phyloP scores from a whole-genome alignment of 2,797 vertebrate species.

The Eupleurogrammus muticus region DNA sequence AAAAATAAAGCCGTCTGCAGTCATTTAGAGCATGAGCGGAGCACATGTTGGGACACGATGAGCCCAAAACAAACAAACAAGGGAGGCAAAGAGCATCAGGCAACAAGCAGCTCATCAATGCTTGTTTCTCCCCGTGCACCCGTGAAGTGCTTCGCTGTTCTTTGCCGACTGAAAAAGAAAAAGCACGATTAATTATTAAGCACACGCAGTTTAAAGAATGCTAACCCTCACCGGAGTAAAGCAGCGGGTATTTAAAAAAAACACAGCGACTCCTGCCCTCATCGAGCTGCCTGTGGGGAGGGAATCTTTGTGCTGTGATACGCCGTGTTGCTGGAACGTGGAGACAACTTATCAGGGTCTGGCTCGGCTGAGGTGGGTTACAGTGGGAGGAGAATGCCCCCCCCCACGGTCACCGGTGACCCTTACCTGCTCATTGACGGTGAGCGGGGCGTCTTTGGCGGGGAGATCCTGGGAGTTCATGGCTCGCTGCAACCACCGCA shows the following conservation, averaged over 20 bases:
- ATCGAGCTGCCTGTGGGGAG: conserved; percentile 12
- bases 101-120: conserved; percentile 75
- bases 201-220: conserved; percentile 51
- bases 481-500: conserved; percentile 68
- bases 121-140: conserved; percentile 37
- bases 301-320: conserved; percentile 41
- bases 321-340: conserved; percentile 31
- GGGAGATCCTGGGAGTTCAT: conserved; percentile 91
- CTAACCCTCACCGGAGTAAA: conserved; percentile 40
- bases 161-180: conserved; percentile 61
- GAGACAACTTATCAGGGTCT: conserved; percentile 9
- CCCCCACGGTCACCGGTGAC: neutral
- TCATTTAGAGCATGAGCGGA: conserved; percentile 88
- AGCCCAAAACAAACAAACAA: conserved; percentile 55
- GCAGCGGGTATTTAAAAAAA: conserved; percentile 45
- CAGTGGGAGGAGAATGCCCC: neutral
- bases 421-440: conserved; percentile 95
- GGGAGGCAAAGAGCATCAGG: conserved; percentile 51
- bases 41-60: conserved; percentile 85
- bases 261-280: conserved; percentile 18
- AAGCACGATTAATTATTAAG: conserved; percentile 56
- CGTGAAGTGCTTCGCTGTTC: conserved; percentile 68
- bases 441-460: conserved; percentile 88
- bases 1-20: conserved; percentile 87
- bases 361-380: conserved; percentile 3